Evolutionary conservation across 64 coral and sea anemone genomes (phyloP), one percentile per base, ranked within the genome.

Genomic region (Astreopora myriophthalma): DNA sequence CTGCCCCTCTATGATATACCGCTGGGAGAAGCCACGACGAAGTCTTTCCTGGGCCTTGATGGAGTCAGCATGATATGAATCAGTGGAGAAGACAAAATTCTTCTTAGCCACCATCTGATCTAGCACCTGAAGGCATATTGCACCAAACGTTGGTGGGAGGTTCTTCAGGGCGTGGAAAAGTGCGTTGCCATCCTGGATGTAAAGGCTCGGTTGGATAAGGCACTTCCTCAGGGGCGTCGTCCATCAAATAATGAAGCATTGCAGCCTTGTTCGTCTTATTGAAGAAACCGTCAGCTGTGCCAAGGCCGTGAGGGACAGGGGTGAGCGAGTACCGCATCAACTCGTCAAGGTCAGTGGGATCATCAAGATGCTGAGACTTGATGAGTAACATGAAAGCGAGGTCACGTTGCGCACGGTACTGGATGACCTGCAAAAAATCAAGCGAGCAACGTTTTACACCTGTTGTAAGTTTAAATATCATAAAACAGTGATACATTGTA

Each of bases 21-120:
- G 19, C 39, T 80, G 62, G 7, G 85, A 82, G 30, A 29, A 72
- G 16, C 92, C 92, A 37, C 92, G 85, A 10, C 85, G 63, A 8
- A 88, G 22, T 60, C 74, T n/a, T 25, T 93, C 85, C 11, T 88
- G 83, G 3, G 24, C 8, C 11, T 88, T 87, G 24, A 92, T 92
- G 1, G 90, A 92, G 40, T 85, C 81, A 3, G 44, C 3, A 63
- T 92, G 69, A 26, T 85, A 92, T 2, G 49, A 67, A 19, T 92
- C 91, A 33, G 91, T 92, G 20, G 81, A 92, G 30, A 92, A 92
- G 0, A 93, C 29, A 71, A 93, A 79, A 73, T 93, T 34, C 23
- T 29, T 79, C 28, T 93, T 93, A 8, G 73, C 74, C 6, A 79
- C 73, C 83, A 93, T 93, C 82, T 93, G 68, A 22, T 91, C 89